Conservation (phyloP, 2,797 vertebrate species). For the Apogon talboti region DNA sequence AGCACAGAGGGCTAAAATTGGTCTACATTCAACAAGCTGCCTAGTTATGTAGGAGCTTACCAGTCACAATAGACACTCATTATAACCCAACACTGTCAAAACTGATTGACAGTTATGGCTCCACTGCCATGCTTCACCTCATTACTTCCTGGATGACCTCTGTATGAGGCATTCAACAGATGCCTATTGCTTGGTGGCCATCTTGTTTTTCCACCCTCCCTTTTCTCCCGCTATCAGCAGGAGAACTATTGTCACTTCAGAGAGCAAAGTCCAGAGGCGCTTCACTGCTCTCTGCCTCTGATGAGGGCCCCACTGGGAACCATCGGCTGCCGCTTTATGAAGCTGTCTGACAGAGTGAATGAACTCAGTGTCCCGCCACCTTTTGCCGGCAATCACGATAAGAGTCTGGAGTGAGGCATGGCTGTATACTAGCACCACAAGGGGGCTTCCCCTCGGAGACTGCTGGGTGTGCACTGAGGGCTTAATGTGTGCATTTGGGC, state of each 20-base stretch:
- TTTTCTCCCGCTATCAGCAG: slow-evolving; percentile 38
- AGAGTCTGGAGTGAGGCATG: slow-evolving; percentile 59
- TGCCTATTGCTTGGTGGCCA: slow-evolving; percentile 58
- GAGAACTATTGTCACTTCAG: slow-evolving; percentile 64
- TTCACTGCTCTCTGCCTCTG: slow-evolving; percentile 50
- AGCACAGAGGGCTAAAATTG: slow-evolving; percentile 48
- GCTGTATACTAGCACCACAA: slow-evolving; percentile 47
- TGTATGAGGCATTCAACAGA: slow-evolving; percentile 51
- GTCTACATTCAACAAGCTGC: slow-evolving; percentile 45
- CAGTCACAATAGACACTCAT: slow-evolving; percentile 54
- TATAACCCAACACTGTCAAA: slow-evolving; percentile 53
- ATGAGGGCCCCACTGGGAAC: slow-evolving; percentile 72
- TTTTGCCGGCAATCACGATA: slow-evolving; percentile 65
- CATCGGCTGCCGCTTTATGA: slow-evolving; percentile 61
- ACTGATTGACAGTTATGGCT: slow-evolving; percentile 67
- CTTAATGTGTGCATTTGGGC: neutral
- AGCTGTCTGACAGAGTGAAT: slow-evolving; percentile 67
- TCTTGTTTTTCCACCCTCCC: slow-evolving; percentile 53
- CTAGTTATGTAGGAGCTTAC: slow-evolving; percentile 54
- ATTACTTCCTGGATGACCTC: slow-evolving; percentile 72
- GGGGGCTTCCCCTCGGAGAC: slow-evolving; percentile 32
- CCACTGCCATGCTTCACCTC: slow-evolving; percentile 56
- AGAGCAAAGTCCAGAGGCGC: slow-evolving; percentile 65
- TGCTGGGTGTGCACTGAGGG: slow-evolving; percentile 20
- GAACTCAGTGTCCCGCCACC: slow-evolving; percentile 53